phyloP scores from a whole-genome alignment of 2,888 invertebrate genomes.

The Mechanitis messenoides region DNA sequence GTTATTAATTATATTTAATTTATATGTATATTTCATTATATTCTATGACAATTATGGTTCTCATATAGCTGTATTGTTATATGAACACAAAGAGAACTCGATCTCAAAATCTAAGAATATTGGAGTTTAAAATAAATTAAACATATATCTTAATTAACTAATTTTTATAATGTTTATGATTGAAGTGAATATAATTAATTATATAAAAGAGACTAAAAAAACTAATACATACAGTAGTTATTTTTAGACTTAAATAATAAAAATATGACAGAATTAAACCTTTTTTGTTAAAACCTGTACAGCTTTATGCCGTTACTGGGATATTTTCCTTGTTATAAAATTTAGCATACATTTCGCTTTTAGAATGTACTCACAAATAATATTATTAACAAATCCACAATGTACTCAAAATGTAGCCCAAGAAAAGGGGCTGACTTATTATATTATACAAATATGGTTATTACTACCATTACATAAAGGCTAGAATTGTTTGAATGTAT shows the following conservation, averaged over 20 bases:
- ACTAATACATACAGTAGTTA: not conserved
- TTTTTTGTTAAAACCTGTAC: conserved; percentile 10
- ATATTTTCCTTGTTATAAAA: conserved; percentile 14
- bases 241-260: conserved; percentile 9
- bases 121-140: too few relatives aligned
- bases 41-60: not conserved
- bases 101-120: too few relatives aligned
- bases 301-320: conserved; percentile 16
- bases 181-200: too few relatives aligned
- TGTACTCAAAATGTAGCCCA: conserved; percentile 11
- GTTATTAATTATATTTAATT: conserved; percentile 1
- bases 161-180: too few relatives aligned
- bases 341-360: conserved; percentile 27
- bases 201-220: too few relatives aligned
- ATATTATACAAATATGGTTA: conserved; percentile 22
- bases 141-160: too few relatives aligned
- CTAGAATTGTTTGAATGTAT: conserved; percentile 26
- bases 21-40: not conserved
- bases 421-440: too few relatives aligned
- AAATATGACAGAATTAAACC: conserved; percentile 3
- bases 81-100: too few relatives aligned
- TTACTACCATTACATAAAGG: conserved; percentile 15
- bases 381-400: conserved; percentile 26
- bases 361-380: conserved; percentile 14
- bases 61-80: not conserved